phyloP scores from a whole-genome alignment of 2,888 invertebrate genomes.

The Sinelater perroti region DNA sequence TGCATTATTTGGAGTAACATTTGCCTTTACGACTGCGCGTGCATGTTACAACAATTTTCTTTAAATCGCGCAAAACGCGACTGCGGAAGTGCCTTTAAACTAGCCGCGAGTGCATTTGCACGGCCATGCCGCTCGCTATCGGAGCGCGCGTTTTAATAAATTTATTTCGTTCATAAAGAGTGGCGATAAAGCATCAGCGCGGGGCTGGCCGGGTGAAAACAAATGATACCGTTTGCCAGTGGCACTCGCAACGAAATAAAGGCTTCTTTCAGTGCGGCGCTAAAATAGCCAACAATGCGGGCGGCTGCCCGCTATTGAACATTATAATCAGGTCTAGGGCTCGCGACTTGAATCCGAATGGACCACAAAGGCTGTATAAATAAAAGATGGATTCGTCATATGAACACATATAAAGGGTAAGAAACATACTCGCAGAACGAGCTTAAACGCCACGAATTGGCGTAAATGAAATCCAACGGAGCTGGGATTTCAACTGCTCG shows the following conservation, averaged over 20 bases:
- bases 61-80: slow-evolving; percentile 15
- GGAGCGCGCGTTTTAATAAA: slow-evolving; percentile 3
- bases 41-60: slow-evolving; percentile 32
- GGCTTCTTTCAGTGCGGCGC: slow-evolving; percentile 36
- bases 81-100: slow-evolving; percentile 25
- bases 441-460: slow-evolving; percentile 29
- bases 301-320: slow-evolving; percentile 38
- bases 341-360: slow-evolving; percentile 38
- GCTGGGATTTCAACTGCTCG: slow-evolving; percentile 25
- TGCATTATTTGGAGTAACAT: slow-evolving; percentile 37
- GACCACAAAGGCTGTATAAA: slow-evolving; percentile 41
- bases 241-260: slow-evolving; percentile 41
- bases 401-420: slow-evolving; percentile 37
- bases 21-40: slow-evolving; percentile 29
- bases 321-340: slow-evolving; percentile 41
- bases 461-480: slow-evolving; percentile 24
- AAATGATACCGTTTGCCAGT: slow-evolving; percentile 39
- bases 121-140: slow-evolving; percentile 10
- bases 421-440: slow-evolving; percentile 29
- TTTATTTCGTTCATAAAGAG: slow-evolving; percentile 6
- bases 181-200: slow-evolving; percentile 12
- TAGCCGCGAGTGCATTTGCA: slow-evolving; percentile 18
- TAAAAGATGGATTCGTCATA: slow-evolving; percentile 40
- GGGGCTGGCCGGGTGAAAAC: slow-evolving; percentile 31
- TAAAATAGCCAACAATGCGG: slow-evolving; percentile 40